Base-by-base conservation (phyloP, 2,797 vertebrate species). In the Myoxocephalus aenaeus region DNA sequence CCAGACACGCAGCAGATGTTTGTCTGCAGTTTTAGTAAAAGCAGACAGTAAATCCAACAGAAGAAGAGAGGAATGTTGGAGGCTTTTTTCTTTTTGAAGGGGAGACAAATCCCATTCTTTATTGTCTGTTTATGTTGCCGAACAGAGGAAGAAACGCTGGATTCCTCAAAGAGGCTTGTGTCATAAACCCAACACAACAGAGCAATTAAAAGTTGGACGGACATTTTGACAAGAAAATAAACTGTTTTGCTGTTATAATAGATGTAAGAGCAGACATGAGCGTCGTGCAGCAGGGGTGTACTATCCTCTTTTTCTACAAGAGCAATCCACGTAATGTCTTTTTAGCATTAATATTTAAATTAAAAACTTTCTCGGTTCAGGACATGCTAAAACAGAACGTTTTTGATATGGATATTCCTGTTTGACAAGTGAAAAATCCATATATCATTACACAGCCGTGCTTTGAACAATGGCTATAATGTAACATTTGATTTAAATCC, bases 1-100 rank as follows among this genome's bases (percentile, higher is more conserved):
- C 80, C 82, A 82, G 78, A 77, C 82, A 56, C 29, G 4, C 40
- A 83, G 72, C 83, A 89, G 84, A 85, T 87, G 87, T 86, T 84
- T 65, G 68, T 69, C 48, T 78, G 73, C 73, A 68, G 62, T 65
- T 80, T 79, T n/a, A 77, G 73, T 50, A 20, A 65, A 81, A 74
- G 65, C 65, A 64, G 62, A 17, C 65, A 7, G 61, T 67, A 65
- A 79, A 79, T 75, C 73, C 73, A 75, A 34, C 62, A 75, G 17
- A 46, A 50, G 63, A 63, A 20, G n/a, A 57, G 44, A 76, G 20
- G 58, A 72, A 59, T 59, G 63, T 44, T 42, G n/a, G 44, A 65
- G 57, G 42, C n/a, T 50, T 63, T 77, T 29, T 69, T 36, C 20
- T 72, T 58, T 67, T 27, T 40, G 3, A 9, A 34, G 22, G 8